Conservation (phyloP, 2,888 invertebrate species). For the Caenorhabditis doughertyi region DNA sequence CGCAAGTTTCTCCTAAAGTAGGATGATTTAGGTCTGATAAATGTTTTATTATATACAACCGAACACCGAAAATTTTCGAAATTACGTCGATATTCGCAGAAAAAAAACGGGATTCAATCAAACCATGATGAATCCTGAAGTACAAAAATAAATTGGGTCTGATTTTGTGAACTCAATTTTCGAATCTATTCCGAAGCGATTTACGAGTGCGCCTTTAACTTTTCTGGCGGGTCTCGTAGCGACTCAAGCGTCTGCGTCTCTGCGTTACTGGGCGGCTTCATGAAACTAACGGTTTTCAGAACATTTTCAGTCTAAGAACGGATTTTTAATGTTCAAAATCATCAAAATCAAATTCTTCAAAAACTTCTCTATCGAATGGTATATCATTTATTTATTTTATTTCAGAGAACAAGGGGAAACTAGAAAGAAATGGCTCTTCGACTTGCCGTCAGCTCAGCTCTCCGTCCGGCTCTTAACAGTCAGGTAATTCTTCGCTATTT, state of each 20-base stretch:
- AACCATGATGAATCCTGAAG: slow-evolving; percentile 25
- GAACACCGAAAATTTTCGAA: slow-evolving; percentile 12
- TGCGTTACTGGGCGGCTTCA: slow-evolving; percentile 62
- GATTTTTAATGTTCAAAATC: not conserved
- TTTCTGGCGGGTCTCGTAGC: slow-evolving; percentile 47
- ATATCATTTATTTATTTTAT: slow-evolving; percentile 4
- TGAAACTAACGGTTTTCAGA: slow-evolving; percentile 17
- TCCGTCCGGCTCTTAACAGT: slow-evolving; percentile 66
- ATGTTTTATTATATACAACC: slow-evolving; percentile 6
- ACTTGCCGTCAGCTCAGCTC: slow-evolving; percentile 63
- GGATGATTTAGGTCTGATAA: not conserved
- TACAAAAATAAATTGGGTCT: not conserved
- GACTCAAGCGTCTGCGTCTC: slow-evolving; percentile 55
- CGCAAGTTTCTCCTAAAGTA: slow-evolving; percentile 41
- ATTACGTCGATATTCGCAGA: not conserved
- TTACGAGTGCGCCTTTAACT: slow-evolving; percentile 64
- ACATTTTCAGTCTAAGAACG: not conserved
- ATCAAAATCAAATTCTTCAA: not conserved
- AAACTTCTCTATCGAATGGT: slow-evolving; percentile 21
- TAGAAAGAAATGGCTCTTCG: slow-evolving; percentile 69
- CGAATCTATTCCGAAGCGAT: slow-evolving; percentile 13
- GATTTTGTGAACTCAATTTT: slow-evolving; percentile 3
- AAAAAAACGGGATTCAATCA: not conserved
- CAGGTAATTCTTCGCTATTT: slow-evolving; percentile 65
- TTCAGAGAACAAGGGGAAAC: slow-evolving; percentile 67